Evolutionary conservation across 1,140 invertebrate species (phyloP).

Genomic region (Holotrichia oblita): DNA sequence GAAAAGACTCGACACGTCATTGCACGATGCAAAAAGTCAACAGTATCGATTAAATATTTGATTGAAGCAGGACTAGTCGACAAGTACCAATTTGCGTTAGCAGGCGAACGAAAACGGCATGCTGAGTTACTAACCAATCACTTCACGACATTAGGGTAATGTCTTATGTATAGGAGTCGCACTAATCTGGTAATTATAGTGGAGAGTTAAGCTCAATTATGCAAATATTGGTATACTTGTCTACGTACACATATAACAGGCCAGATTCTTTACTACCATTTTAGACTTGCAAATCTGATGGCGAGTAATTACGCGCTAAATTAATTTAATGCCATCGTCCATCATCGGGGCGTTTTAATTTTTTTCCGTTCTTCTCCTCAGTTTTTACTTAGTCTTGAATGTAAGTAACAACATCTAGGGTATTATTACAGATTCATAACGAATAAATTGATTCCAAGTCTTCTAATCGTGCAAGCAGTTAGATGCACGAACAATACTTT

Average conservation of each 20-base stretch:
- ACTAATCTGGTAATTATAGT: conserved; percentile 35
- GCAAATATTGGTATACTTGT: neutral
- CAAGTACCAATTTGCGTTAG: conserved; percentile 16
- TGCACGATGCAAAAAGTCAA: neutral
- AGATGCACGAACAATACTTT: conserved; percentile 3
- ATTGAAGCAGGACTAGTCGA: neutral
- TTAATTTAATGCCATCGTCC: conserved; percentile 24
- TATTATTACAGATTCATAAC: conserved; percentile 16
- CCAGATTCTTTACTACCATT: neutral
- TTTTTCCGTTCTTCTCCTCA: neutral
- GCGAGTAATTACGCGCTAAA: neutral
- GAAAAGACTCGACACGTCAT: too few relatives aligned
- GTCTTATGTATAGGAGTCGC: conserved; percentile 1
- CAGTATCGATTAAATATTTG: neutral
- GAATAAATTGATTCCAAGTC: neutral
- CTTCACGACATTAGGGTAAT: conserved; percentile 10
- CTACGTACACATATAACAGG: neutral
- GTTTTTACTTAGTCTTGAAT: neutral
- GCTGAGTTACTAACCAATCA: neutral
- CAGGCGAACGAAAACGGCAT: neutral
- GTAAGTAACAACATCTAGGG: neutral
- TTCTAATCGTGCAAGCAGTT: neutral
- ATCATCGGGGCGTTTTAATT: neutral
- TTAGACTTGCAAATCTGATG: conserved; percentile 6
- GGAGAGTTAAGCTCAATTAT: conserved; percentile 22